phyloP scores from a whole-genome alignment of 1,140 invertebrate genomes.

The Helicorthomorpha holstii region DNA sequence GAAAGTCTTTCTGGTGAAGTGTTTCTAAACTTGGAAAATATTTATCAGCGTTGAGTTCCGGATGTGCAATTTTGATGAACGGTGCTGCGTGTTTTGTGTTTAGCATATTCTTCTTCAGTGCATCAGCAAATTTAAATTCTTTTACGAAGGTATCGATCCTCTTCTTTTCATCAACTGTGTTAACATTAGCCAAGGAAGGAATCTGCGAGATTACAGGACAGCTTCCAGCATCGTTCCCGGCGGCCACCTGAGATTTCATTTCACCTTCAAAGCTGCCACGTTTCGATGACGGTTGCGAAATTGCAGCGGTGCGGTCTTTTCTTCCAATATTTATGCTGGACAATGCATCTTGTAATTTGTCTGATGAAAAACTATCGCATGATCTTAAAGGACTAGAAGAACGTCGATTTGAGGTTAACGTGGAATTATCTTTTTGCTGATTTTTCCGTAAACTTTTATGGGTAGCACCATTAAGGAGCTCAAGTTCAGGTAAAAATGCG shows the following conservation, averaged over 20 bases:
- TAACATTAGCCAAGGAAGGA: not conserved
- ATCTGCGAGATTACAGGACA: not conserved
- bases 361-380: too few species aligned
- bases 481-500: too few species aligned
- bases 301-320: too few species aligned
- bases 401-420: too few species aligned
- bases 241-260: constrained; percentile 3
- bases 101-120: constrained; percentile 7
- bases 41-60: constrained; percentile 41
- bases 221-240: constrained; percentile 6
- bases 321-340: too few species aligned
- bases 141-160: constrained; percentile 23
- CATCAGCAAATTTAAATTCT: constrained; percentile 24
- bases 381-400: too few species aligned
- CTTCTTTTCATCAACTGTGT: constrained; percentile 8
- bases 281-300: too few species aligned
- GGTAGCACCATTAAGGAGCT: too few species aligned
- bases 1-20: constrained; percentile 41
- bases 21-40: constrained; percentile 32
- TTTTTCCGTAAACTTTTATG: too few species aligned
- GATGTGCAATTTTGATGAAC: constrained; percentile 58
- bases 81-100: constrained; percentile 38
- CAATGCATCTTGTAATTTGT: too few species aligned
- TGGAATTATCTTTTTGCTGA: too few species aligned
- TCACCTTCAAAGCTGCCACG: not conserved